phyloP scores from a whole-genome alignment of 2,113 vertebrate species.

The Chloroceryle aenea region DNA sequence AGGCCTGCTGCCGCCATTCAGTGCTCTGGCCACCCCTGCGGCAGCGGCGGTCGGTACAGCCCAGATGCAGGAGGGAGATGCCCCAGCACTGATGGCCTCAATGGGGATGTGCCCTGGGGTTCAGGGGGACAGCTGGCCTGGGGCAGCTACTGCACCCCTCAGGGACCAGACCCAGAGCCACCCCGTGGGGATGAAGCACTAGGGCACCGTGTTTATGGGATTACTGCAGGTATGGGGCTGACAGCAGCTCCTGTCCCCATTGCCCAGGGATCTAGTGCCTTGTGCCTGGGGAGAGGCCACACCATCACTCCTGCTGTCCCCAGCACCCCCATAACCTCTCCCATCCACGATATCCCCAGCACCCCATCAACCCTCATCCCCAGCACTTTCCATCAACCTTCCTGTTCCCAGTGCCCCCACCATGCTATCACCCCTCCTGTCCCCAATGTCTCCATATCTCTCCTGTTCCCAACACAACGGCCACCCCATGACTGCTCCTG shows the following conservation, averaged over 20 bases:
- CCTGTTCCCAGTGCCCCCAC: background rate
- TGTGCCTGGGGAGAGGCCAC: background rate
- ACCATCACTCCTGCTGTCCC: background rate
- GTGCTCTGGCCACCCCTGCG: background rate
- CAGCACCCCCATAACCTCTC: background rate
- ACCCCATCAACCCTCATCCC: background rate
- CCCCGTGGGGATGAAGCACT: rapidly evolving
- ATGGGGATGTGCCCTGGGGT: background rate
- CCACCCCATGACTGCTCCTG: background rate
- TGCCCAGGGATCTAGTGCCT: background rate
- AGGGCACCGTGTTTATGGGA: background rate
- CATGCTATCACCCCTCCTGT: background rate
- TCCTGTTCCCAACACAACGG: background rate
- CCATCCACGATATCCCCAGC: background rate
- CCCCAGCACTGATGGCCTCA: rapidly evolving
- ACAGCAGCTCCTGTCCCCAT: background rate
- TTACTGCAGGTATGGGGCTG: background rate
- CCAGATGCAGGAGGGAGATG: background rate
- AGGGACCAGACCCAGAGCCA: background rate
- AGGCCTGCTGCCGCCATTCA: background rate
- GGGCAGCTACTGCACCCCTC: rapidly evolving
- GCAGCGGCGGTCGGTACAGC: rapidly evolving
- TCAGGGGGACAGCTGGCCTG: background rate
- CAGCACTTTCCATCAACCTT: background rate
- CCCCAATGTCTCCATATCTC: background rate